phyloP scores from a whole-genome alignment of 1,140 invertebrate species.

The Bombus difficillimus region DNA sequence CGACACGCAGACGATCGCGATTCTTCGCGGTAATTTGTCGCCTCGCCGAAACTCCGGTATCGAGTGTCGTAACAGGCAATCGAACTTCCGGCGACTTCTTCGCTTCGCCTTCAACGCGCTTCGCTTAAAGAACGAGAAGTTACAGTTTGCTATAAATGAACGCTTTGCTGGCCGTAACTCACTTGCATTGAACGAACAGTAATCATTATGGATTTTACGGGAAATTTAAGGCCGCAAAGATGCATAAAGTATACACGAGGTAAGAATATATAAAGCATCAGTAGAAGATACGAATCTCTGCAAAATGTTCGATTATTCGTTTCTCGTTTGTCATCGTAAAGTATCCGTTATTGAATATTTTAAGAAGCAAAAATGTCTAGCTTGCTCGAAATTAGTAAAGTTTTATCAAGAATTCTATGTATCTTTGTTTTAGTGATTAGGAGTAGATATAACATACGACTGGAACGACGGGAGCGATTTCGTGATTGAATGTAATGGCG shows the following conservation, averaged over 20 bases:
- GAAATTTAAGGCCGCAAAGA: no score
- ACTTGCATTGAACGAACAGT: no score
- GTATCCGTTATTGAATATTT: no score
- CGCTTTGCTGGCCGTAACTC: no score
- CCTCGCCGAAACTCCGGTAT: background rate
- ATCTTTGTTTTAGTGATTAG: background rate
- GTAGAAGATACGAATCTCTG: no score
- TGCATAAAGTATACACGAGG: no score
- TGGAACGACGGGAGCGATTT: background rate
- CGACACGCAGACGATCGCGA: conserved; percentile 46
- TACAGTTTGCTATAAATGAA: background rate
- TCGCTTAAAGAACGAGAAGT: background rate
- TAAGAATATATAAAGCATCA: no score
- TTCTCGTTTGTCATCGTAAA: no score
- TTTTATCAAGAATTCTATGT: background rate
- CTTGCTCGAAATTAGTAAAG: background rate
- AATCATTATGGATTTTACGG: no score
- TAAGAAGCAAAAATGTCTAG: no score
- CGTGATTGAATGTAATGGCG: no score
- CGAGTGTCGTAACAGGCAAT: conserved; percentile 32
- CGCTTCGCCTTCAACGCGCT: background rate
- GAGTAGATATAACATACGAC: background rate
- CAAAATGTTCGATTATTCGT: no score
- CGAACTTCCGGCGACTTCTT: conserved; percentile 14
- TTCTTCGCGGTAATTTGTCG: conserved; percentile 61